Evolutionary conservation across 2,888 invertebrate species (phyloP), one percentile per base, ranked within the genome.

Genomic region (Netelia virgata): DNA sequence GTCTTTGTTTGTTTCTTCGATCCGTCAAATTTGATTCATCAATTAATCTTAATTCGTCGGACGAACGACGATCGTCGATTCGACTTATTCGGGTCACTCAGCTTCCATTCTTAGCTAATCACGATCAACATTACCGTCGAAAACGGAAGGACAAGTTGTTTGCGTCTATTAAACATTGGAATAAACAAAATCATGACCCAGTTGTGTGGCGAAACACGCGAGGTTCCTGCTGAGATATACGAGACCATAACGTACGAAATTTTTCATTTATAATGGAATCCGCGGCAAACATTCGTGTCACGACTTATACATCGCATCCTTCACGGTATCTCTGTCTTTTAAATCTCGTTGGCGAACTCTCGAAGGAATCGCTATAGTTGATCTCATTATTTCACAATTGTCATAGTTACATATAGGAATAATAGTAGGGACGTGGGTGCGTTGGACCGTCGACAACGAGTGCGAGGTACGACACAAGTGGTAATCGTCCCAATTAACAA

Each of bases 401-500:
- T 18, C 20, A 50, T 36, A n/a, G 16, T 23, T n/a, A 43, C 20
- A 63, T 36, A 28, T 69, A 14, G 11, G 28, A 47, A 70, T 61
- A 41, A 2, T n/a, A 61, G 57, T 72, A 70, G 70, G 16, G 14
- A 18, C 9, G 57, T 63, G 57, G 59, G 84, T 79, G 75, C 84
- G 66, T 82, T 82, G 82, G 82, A 78, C 84, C 74, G 75, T 69
- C 47, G 57, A 61, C 57, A 63, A 78, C 57, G 64, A 68, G 74
- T 64, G 10, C 75, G 20, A 61, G 64, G 59, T 63, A 36, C 78
- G 41, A 20, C 64, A 78, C 66, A 75, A 57, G 84, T 84, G 84
- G 75, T 75, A 84, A 84, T 75, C 70, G 64, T 72, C 74, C 20
- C 28, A 74, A 75, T 84, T 84, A 84, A 82, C 75, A 70, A 53